Base-by-base conservation (phyloP, 2,888 invertebrate genomes). In the Trachelus iudaicus region DNA sequence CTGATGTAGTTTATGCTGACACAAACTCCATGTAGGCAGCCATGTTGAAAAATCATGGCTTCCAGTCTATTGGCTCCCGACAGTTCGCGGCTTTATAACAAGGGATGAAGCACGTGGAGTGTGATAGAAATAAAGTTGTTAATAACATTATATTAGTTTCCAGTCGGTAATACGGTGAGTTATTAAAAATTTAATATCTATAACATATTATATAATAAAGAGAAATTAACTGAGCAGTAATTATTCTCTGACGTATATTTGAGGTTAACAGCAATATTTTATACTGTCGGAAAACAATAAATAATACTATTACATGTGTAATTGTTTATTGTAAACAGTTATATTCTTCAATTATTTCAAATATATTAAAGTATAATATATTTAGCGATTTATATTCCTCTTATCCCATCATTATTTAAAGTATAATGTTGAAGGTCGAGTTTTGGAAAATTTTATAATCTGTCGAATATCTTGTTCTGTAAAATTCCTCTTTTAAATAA, bases 31-130 rank as follows among this genome's bases (percentile, higher is more conserved):
- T 73, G 12, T 34, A 73, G 71, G 73, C 33, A 73, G 23, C 34
- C 40, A 35, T 31, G 33, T 33, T 73, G 30, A 3, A 37, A 74
- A 69, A 76, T 69, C 69, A 76, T 56, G 74, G 84, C 87, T 87
- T 84, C 87, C 88, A 82, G 30, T 88, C 87, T 77, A 56, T 56
- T 56, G 56, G 56, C 23, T 40, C 15, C 0, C 1, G 23, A 9
- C 56, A 56, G 2, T 23, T 56, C 23, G 56, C 56, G 23, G 23
- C 9, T 15, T 23, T 56, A 23, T 23, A 23, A 56, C 56, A 56
- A 56, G 56, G 23, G 23, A 6, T 56, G 23, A 23, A 56, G 56
- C 56, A 56, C 56, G 56, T 56, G 56, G 56, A 56, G 23, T 23
- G 56, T 23, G 23, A 23, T 56, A 23, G 23, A 15, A 23, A 9